Evolutionary conservation across 1,140 invertebrate genomes (phyloP), one percentile per base, ranked within the genome.

Genomic region (Acromyrmex charruanus): DNA sequence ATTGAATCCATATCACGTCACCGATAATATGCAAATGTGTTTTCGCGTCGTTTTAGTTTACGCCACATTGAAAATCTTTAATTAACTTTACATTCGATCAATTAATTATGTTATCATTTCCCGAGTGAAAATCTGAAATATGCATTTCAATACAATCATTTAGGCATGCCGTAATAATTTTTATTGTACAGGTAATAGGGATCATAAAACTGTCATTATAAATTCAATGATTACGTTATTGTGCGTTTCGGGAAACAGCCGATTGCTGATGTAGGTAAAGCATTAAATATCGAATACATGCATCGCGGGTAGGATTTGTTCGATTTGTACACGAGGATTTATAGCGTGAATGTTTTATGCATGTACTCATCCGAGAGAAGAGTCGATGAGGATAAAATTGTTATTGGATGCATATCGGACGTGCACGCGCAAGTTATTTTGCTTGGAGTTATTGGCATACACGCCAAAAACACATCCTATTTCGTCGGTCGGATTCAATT

Each of bases 351-450:
- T 84, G 80, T 84, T 74, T 75, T 84, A 84, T 75, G 28, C 39
- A 74, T 84, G n/a, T 74, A 84, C 55, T 75, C 49, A 18, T 74
- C 10, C 55, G 39, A 35, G 55, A 35, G 66, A 74, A 61, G 66
- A 82, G 80, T 61, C 55, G 68, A 84, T 61, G 69, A 75, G 55
- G 69, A 84, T 84, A 75, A 84, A 74, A 84, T 84, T 84, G 55
- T 74, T 84, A 84, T 63, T 44, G 69, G 55, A 84, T 75, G 55
- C 69, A 31, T 84, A 84, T 84, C 79, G 28, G 18, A 49, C 31
- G 39, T 61, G 39, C 31, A 82, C 18, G 53, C 35, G 53, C 69
- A 63, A 61, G 80, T 81, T 71, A 81, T 81, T 69, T 31, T 81
- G 69, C 80, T 84, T 84, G 3, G 55, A 84, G 55, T 74, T 84